Evolutionary conservation across 2,888 invertebrate species (phyloP).

Genomic region (Drosophila macrospina): DNA sequence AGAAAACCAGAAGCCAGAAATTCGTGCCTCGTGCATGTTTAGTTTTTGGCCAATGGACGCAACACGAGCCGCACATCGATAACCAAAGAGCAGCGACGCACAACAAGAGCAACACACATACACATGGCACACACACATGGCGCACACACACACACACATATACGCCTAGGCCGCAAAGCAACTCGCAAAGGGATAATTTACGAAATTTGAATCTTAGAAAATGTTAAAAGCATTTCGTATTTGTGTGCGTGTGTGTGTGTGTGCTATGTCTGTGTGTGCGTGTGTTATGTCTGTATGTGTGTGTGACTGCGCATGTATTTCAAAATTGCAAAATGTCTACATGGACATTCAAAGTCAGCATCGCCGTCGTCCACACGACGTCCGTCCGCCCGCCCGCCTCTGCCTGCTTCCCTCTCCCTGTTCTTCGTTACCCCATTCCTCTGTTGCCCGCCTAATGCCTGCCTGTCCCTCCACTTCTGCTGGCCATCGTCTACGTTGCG

Average conservation of each 20-base stretch:
- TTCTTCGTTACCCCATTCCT: background rate
- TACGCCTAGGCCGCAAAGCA: conserved; percentile 29
- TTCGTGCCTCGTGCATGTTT: conserved; percentile 36
- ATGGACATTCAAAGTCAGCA: conserved; percentile 78
- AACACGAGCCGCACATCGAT: conserved; percentile 56
- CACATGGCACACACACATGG: background rate
- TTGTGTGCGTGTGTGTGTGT: conserved; percentile 17
- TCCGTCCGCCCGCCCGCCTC: conserved; percentile 11
- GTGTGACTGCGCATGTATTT: conserved; percentile 77
- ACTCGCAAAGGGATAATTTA: conserved; percentile 81
- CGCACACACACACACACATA: conserved; percentile 2
- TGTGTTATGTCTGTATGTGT: conserved; percentile 39
- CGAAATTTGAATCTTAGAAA: conserved; percentile 82
- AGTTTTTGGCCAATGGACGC: conserved; percentile 61
- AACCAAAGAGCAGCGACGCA: conserved; percentile 22
- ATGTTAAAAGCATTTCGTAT: conserved; percentile 79
- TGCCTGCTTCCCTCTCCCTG: background rate
- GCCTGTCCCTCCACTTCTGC: background rate
- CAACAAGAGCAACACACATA: conserved; percentile 21
- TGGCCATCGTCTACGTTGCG: conserved; percentile 50
- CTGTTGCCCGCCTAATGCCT: background rate
- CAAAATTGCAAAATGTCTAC: conserved; percentile 81
- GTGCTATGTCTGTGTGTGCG: conserved; percentile 22
- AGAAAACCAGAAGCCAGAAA: conserved; percentile 22
- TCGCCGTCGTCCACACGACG: conserved; percentile 48